These are phyloP conservation scores for Cyclargus thomasi DNA, from an alignment of 1,140 invertebrate genomes.

Conservation along the genomic window DNA sequence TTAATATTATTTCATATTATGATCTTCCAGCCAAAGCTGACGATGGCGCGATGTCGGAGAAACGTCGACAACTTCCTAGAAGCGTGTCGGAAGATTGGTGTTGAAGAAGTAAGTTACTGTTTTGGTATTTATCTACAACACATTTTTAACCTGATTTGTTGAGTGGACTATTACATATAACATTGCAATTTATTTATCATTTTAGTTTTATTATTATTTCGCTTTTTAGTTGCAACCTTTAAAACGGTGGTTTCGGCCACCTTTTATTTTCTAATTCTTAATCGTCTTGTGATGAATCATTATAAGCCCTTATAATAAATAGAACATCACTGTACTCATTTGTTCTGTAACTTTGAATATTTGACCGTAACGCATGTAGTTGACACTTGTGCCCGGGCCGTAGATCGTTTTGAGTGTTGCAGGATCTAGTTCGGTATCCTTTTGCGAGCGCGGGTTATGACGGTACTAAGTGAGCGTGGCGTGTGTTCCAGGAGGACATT, in stretches of 20 bases:
- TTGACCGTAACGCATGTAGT: background rate
- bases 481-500: slow-evolving; percentile 84
- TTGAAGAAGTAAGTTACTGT: slow-evolving; percentile 88
- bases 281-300: too few species aligned
- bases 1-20: background rate
- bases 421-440: slow-evolving; percentile 53
- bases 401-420: slow-evolving; percentile 47
- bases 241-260: too few species aligned
- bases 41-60: slow-evolving; percentile 92
- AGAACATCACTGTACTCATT: too few species aligned
- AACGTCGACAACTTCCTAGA: slow-evolving; percentile 97
- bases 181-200: too few species aligned
- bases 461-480: slow-evolving; percentile 71
- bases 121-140: background rate
- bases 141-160: background rate
- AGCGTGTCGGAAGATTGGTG: slow-evolving; percentile 93
- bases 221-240: too few species aligned
- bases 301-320: too few species aligned
- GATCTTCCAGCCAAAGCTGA: slow-evolving; percentile 87
- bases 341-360: too few species aligned
- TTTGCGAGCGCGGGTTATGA: slow-evolving; percentile 42
- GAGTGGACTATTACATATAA: too few species aligned
- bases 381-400: slow-evolving; percentile 12
- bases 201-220: too few species aligned
- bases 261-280: too few species aligned